Evolutionary conservation across 2,888 invertebrate species (phyloP).

Genomic region (Furcula furcula): DNA sequence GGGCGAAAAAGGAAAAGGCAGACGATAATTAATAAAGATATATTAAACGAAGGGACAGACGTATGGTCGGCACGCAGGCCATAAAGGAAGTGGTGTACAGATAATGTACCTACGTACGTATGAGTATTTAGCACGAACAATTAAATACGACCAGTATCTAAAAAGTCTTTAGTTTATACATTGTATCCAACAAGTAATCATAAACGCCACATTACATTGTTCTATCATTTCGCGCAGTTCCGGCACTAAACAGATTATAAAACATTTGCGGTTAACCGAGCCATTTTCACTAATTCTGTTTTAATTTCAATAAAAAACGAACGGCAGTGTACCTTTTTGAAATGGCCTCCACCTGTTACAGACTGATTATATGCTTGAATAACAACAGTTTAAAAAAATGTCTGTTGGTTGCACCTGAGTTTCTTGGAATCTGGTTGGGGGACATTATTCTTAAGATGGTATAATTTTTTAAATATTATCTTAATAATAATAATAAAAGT

Average conservation of each 20-base stretch:
- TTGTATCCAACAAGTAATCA: too few relatives aligned
- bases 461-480: constrained; percentile 1
- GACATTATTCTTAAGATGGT: constrained; percentile 7
- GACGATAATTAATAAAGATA: too few relatives aligned
- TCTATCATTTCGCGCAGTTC: constrained; percentile 27
- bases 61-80: too few relatives aligned
- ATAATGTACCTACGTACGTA: too few relatives aligned
- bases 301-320: constrained; percentile 61
- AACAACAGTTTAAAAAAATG: constrained; percentile 24
- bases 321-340: constrained; percentile 32
- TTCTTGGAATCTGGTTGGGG: constrained; percentile 3
- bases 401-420: constrained; percentile 16
- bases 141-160: too few relatives aligned
- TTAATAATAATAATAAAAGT: too few relatives aligned
- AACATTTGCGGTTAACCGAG: constrained; percentile 63
- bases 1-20: too few relatives aligned
- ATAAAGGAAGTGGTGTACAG: too few relatives aligned
- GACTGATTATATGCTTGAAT: constrained; percentile 41
- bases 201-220: constrained; percentile 12
- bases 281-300: constrained; percentile 64
- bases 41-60: too few relatives aligned
- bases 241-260: constrained; percentile 34
- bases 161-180: too few relatives aligned
- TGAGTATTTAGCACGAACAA: too few relatives aligned
- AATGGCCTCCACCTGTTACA: constrained; percentile 53